Conservation (phyloP, 2,888 invertebrate genomes). For the Lomographa bimaculata region DNA sequence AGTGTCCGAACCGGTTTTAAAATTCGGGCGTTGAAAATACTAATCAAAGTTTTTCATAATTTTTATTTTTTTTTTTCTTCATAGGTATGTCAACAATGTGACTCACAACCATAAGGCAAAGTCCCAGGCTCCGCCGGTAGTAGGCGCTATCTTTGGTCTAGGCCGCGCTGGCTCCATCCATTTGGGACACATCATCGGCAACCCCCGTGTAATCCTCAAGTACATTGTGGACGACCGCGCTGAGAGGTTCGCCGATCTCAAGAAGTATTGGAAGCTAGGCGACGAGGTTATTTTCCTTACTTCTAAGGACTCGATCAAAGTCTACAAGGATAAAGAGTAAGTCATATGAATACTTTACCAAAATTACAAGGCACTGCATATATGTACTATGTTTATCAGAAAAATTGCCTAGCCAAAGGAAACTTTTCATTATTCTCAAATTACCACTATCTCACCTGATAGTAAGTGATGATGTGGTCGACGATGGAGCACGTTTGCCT, state of each 20-base stretch:
- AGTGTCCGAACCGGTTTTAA: too few species aligned
- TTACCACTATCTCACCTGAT: too few species aligned
- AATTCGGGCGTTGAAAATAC: too few species aligned
- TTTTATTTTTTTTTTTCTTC: too few species aligned
- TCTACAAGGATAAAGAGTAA: constrained; percentile 81
- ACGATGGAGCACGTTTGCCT: too few species aligned
- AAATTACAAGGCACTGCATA: too few species aligned
- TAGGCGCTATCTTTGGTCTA: constrained; percentile 82
- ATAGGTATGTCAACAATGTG: constrained; percentile 69
- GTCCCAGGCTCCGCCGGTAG: constrained; percentile 49
- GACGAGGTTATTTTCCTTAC: constrained; percentile 70
- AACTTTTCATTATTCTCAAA: too few species aligned
- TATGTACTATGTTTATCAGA: too few species aligned
- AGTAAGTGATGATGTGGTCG: too few species aligned
- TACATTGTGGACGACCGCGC: constrained; percentile 83
- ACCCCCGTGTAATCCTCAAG: constrained; percentile 73
- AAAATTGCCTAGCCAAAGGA: too few species aligned
- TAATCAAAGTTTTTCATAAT: too few species aligned
- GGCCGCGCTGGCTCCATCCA: constrained; percentile 86
- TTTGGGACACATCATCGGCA: constrained; percentile 70
- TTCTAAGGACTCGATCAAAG: constrained; percentile 68
- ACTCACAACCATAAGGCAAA: constrained; percentile 45
- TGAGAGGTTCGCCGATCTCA: constrained; percentile 66
- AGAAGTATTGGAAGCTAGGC: constrained; percentile 75
- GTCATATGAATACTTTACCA: too few species aligned